phyloP scores from a whole-genome alignment of 2,888 invertebrate genomes.

The Eupithecia pulchellata region DNA sequence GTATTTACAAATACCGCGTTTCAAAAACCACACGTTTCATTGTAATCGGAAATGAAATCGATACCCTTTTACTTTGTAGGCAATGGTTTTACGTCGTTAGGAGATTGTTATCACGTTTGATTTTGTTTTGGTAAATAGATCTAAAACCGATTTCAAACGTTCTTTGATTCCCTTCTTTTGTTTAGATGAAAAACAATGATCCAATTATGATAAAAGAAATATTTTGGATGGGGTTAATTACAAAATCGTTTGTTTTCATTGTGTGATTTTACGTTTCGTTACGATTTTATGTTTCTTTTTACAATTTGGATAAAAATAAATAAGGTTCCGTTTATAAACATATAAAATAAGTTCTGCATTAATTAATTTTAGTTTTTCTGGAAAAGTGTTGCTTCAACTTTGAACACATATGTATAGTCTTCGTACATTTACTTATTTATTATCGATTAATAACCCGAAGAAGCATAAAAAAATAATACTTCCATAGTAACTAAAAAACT shows the following conservation, averaged over 20 bases:
- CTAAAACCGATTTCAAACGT: constrained; percentile 8
- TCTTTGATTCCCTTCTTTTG: neutral
- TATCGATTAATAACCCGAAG: no score
- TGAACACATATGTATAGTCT: no score
- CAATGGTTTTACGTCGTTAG: constrained; percentile 34
- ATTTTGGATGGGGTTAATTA: neutral
- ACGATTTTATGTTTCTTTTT: no score
- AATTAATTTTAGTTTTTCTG: no score
- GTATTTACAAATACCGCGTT: constrained; percentile 44
- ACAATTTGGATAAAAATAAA: no score
- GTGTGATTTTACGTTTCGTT: neutral
- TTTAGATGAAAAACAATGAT: neutral
- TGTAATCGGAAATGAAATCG: constrained; percentile 45
- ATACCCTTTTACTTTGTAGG: constrained; percentile 37
- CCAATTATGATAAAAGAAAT: neutral
- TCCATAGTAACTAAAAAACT: no score
- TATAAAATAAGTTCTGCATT: no score
- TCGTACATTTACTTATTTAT: no score
- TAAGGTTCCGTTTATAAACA: no score
- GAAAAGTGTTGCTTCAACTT: no score
- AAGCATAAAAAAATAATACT: no score
- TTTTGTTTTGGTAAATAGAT: constrained; percentile 25
- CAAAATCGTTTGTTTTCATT: neutral
- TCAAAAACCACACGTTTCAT: constrained; percentile 46
- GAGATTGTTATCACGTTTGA: constrained; percentile 31